phyloP scores from a whole-genome alignment of 2,888 invertebrate species.

The Podabrus alpinus region DNA sequence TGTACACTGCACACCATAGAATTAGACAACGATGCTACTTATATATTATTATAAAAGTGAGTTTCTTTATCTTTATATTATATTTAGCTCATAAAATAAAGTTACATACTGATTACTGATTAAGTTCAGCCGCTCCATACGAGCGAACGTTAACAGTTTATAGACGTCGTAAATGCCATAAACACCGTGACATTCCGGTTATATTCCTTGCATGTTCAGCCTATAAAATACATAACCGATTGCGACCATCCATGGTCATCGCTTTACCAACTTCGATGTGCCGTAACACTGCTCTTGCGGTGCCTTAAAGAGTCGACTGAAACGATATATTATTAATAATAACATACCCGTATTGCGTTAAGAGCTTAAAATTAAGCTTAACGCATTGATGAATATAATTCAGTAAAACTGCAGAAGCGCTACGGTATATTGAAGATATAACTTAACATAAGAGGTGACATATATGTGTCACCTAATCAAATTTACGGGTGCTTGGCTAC shows the following conservation, averaged over 20 bases:
- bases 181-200: slow-evolving; percentile 51
- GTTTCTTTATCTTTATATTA: slow-evolving; percentile 48
- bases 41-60: slow-evolving; percentile 1
- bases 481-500: slow-evolving; percentile 49
- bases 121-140: slow-evolving; percentile 51
- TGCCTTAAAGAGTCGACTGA: slow-evolving; percentile 36
- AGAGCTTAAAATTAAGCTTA: slow-evolving; percentile 20
- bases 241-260: slow-evolving; percentile 33
- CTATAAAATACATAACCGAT: slow-evolving; percentile 38
- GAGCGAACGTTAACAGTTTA: slow-evolving; percentile 51
- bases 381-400: slow-evolving; percentile 21
- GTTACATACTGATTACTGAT: slow-evolving; percentile 55
- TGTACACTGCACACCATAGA: slow-evolving; percentile 35
- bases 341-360: slow-evolving; percentile 21
- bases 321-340: slow-evolving; percentile 37
- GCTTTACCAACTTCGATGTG: slow-evolving; percentile 30
- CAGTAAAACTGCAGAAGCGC: slow-evolving; percentile 24
- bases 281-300: slow-evolving; percentile 38
- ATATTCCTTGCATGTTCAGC: slow-evolving; percentile 38
- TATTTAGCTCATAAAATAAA: slow-evolving; percentile 50
- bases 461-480: slow-evolving; percentile 55
- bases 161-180: slow-evolving; percentile 52
- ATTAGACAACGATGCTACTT: not conserved
- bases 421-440: slow-evolving; percentile 47
- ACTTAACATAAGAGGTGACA: slow-evolving; percentile 52